phyloP scores from a whole-genome alignment of 2,888 invertebrate species.

The Eumacrocentrus americanus region DNA sequence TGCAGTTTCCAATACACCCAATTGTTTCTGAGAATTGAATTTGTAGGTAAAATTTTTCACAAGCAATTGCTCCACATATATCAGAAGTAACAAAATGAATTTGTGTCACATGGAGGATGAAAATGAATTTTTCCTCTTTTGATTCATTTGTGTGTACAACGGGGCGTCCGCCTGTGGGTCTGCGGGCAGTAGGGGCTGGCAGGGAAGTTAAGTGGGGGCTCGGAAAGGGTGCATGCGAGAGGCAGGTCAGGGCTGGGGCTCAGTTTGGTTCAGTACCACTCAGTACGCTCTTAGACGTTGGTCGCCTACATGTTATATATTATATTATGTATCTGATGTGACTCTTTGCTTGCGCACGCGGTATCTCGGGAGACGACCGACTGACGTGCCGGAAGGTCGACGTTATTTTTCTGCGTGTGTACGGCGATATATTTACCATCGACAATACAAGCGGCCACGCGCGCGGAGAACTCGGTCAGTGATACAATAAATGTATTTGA shows the following conservation, averaged over 20 bases:
- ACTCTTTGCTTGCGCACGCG: background rate
- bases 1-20: too few relatives aligned
- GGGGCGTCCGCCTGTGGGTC: background rate
- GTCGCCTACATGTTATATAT: background rate
- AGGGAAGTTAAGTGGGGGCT: slow-evolving; percentile 2
- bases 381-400: slow-evolving; percentile 5
- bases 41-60: too few relatives aligned
- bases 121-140: too few relatives aligned
- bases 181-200: slow-evolving; percentile 28
- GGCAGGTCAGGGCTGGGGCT: slow-evolving; percentile 56
- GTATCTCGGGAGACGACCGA: background rate
- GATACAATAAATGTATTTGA: background rate
- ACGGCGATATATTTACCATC: too few relatives aligned
- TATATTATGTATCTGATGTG: background rate
- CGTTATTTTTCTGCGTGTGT: background rate
- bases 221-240: slow-evolving; percentile 42
- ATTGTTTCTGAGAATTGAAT: too few relatives aligned
- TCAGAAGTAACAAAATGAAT: too few relatives aligned
- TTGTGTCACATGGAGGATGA: too few relatives aligned
- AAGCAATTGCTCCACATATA: too few relatives aligned
- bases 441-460: too few relatives aligned
- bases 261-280: slow-evolving; percentile 38
- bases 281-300: slow-evolving; percentile 37
- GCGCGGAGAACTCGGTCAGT: too few relatives aligned
- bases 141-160: too few relatives aligned